Conservation (phyloP, 2,888 invertebrate genomes). For the Ctena decussata region DNA sequence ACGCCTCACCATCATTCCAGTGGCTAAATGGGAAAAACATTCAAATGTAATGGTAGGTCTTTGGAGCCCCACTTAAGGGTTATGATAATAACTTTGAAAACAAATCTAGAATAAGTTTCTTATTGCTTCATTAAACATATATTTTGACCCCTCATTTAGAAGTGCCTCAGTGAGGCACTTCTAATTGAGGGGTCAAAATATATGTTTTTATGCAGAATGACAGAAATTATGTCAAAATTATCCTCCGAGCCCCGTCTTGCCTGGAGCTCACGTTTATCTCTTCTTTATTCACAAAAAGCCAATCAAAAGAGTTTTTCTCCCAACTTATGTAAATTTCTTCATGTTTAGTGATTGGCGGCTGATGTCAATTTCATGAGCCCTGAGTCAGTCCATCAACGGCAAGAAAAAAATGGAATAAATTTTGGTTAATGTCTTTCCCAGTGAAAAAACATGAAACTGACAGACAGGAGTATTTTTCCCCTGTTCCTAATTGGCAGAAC, state of each 20-base stretch:
- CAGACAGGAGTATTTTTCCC: not conserved
- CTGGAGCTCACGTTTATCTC: too few species aligned
- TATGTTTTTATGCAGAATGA: too few species aligned
- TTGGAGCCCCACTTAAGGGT: too few species aligned
- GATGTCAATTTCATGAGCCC: constrained; percentile 1
- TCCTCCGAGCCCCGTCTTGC: too few species aligned
- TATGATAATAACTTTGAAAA: too few species aligned
- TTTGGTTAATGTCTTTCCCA: not conserved
- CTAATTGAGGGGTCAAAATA: too few species aligned
- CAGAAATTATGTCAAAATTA: too few species aligned
- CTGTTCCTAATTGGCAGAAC: constrained; percentile 7
- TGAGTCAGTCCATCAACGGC: not conserved
- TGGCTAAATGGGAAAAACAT: not conserved
- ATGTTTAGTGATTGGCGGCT: not conserved
- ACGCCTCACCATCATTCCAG: not conserved
- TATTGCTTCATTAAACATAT: too few species aligned
- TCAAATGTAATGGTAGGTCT: not conserved
- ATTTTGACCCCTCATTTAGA: too few species aligned
- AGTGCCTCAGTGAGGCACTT: too few species aligned
- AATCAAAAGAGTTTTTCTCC: not conserved
- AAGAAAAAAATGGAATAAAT: not conserved
- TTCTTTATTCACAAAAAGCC: not conserved
- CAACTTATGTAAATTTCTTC: not conserved
- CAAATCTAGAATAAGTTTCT: too few species aligned
- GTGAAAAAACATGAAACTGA: not conserved